Evolutionary conservation across 2,113 vertebrate species (phyloP), one percentile per base, ranked within the genome.

Genomic region (Bubo bubo): DNA sequence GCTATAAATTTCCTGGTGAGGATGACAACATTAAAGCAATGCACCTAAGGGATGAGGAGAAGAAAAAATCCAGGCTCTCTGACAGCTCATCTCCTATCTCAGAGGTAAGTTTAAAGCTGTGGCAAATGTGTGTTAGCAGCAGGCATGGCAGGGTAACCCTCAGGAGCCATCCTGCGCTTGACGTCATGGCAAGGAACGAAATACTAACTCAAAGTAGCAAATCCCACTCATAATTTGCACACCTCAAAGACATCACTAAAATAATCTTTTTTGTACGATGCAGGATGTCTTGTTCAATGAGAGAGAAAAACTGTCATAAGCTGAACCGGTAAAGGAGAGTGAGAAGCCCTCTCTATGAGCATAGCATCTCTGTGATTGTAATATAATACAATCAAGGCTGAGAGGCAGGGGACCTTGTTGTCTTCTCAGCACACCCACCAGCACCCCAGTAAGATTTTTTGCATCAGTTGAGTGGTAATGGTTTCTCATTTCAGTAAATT

Each of bases 381-480:
- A 43, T 4, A 11, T 0, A 41, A 58, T 3, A 4, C 0, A 0
- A 14, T 26, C 32, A 63, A 52, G 20, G 24, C 41, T 73, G 11
- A 22, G 41, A 80, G 50, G 13, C 22, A 19, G 12, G 9, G 26
- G 37, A 86, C 60, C 15, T 63, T 15, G 20, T 3, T 80, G 32
- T 45, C 39, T 32, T 47, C 52, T 74, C 64, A 60, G 55, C 39
- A 53, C 34, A 35, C 2, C 5, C 67, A 37, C 24, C 55, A 72
- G 53, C 41, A 79, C 23, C 7, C 12, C 1, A 1, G 19, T 9
- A 39, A 72, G 32, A 50, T 32, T 50, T 39, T 62, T 59, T 30
- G 8, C 4, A 12, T 45, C 21, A 19, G 5, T 32, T 27, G 9
- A 75, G 66, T 5, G 7, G 34, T 8, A 70, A 45, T 1, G 4